phyloP scores from a whole-genome alignment of 2,113 vertebrate genomes.

The Tauraco erythrolophus region DNA sequence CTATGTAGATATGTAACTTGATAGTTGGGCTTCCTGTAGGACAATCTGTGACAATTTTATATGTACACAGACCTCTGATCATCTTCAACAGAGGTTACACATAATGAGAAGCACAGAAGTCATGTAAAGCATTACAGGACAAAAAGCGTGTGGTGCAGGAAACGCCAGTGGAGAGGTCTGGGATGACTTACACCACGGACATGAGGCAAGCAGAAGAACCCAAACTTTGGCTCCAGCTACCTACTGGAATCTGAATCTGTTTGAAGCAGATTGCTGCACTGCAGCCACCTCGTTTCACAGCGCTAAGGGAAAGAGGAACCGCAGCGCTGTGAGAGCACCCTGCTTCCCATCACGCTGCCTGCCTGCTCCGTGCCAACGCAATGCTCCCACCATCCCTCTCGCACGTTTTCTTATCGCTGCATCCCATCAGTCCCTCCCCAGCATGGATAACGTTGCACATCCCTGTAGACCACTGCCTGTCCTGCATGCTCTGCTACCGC shows the following conservation, averaged over 20 bases:
- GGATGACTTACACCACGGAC: background rate
- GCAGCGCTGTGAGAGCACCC: background rate
- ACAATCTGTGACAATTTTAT: background rate
- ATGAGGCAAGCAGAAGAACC: background rate
- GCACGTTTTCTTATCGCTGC: rapidly evolving
- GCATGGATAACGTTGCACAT: rapidly evolving
- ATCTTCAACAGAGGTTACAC: background rate
- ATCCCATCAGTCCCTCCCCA: background rate
- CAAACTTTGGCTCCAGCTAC: background rate
- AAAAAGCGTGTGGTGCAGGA: background rate
- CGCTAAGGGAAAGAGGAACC: background rate
- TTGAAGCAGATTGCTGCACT: background rate
- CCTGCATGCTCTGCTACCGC: rapidly evolving
- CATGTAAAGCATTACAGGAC: background rate
- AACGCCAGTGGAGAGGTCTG: background rate
- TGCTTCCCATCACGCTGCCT: rapidly evolving
- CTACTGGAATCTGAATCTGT: background rate
- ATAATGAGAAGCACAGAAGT: background rate
- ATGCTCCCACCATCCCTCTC: rapidly evolving
- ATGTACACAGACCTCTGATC: background rate
- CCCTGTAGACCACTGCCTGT: rapidly evolving
- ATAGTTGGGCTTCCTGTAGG: background rate
- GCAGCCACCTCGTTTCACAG: background rate
- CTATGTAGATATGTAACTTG: background rate
- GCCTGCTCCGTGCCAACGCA: rapidly evolving